These are phyloP conservation scores for Ophioninae sp. DNA, from an alignment of 2,888 invertebrate species.

Conservation along the genomic window DNA sequence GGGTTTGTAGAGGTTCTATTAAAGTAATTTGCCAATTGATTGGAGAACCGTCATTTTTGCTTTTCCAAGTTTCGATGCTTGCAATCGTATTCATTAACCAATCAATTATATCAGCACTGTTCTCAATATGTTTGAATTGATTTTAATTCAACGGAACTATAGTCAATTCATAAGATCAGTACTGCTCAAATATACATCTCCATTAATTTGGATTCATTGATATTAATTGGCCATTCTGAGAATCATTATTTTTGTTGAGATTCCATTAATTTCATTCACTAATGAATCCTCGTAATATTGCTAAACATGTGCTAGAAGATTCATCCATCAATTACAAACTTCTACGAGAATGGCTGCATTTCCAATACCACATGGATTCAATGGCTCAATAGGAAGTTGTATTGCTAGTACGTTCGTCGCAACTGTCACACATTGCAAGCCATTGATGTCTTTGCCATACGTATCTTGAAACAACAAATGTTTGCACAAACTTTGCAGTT, in stretches of 20 bases:
- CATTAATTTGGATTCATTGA: too few relatives aligned
- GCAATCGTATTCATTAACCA: too few relatives aligned
- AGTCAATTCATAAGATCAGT: too few relatives aligned
- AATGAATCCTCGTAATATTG: not conserved
- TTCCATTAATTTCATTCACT: not conserved
- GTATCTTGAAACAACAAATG: slow-evolving; percentile 10
- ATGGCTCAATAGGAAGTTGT: not conserved
- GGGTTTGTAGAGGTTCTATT: not conserved
- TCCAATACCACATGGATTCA: not conserved
- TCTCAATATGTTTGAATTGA: too few relatives aligned
- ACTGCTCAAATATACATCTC: too few relatives aligned
- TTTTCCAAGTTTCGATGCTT: too few relatives aligned
- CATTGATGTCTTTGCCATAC: not conserved
- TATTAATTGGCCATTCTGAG: too few relatives aligned
- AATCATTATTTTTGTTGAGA: too few relatives aligned
- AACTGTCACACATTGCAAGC: not conserved
- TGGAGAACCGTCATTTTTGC: not conserved
- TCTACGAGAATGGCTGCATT: not conserved
- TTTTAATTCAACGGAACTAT: too few relatives aligned
- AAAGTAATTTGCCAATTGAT: not conserved
- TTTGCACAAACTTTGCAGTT: slow-evolving; percentile 12
- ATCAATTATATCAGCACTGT: too few relatives aligned
- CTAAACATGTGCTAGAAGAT: not conserved
- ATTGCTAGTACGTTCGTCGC: not conserved
- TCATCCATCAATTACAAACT: not conserved